phyloP scores from a whole-genome alignment of 2,888 invertebrate genomes.

The Lithosia quadra region DNA sequence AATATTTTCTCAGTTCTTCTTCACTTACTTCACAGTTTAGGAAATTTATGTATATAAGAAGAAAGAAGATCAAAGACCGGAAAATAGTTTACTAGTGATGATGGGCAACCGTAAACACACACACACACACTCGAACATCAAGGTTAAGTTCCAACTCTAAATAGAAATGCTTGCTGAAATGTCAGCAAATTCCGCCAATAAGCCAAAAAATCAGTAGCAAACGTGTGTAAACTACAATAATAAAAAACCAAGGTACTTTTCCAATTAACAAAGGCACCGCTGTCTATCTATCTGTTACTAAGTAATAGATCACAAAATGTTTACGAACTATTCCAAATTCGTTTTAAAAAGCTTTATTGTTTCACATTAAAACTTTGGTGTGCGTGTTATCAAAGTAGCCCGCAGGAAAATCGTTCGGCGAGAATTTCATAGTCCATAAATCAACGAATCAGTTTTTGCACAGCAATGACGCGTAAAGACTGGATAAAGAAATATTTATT shows the following conservation, averaged over 20 bases:
- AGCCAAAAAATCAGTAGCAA: not conserved
- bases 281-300: not conserved
- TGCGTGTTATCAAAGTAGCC: slow-evolving; percentile 13
- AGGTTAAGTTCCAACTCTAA: not conserved
- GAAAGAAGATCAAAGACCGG: not conserved
- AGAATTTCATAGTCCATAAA: slow-evolving; percentile 14
- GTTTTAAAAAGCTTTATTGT: slow-evolving; percentile 14
- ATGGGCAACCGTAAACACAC: not conserved
- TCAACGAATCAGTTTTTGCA: slow-evolving; percentile 5
- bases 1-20: too few species aligned
- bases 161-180: not conserved
- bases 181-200: not conserved
- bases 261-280: not conserved
- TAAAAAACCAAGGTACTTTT: not conserved
- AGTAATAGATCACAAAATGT: not conserved
- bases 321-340: slow-evolving; percentile 9
- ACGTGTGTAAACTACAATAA: not conserved
- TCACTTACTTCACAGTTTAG: too few species aligned
- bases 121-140: not conserved
- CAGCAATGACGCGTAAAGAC: not conserved
- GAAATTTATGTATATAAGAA: not conserved
- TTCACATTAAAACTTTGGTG: slow-evolving; percentile 24
- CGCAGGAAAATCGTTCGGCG: slow-evolving; percentile 8
- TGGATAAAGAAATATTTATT: not conserved
- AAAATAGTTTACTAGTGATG: not conserved